Evolutionary conservation across 2,888 invertebrate genomes (phyloP), one percentile per base, ranked within the genome.

Genomic region (Synergus gifuensis): DNA sequence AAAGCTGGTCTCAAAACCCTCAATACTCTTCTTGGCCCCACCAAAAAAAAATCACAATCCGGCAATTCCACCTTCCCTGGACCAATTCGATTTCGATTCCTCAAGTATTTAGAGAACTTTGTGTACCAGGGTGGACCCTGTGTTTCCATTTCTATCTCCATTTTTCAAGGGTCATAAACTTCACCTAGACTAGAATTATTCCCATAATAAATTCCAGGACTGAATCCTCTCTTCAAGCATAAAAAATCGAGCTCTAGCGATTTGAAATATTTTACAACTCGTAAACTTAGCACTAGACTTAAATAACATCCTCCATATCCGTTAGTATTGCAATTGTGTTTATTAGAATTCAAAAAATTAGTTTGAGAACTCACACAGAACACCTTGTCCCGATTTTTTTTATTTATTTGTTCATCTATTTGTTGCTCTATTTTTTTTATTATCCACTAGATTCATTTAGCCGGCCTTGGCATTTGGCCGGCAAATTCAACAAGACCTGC

Each of bases 31-130:
- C 90, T 86, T 0, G 91, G 90, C 4, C 87, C 90, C 1, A 91
- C 89, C 76, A 87, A 87, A 78, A 92, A 89, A 77, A 91, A 92
- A 42, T 92, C 91, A 64, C 91, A 91, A 49, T 92, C 90, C 2
- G 88, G 85, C 62, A 90, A 85, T 69, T 90, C 88, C 64, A 91
- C 84, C 49, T 85, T 87, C 0, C 87, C 89, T 0, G 91, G 91
- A 40, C 87, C 85, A 4, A 92, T 86, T 22, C 89, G 88, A 63
- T 91, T 90, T 4, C 89, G 88, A 84, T 91, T 91, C 76, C 84
- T 88, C 81, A 91, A 82, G 79, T 87, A 88, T 67, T 86, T 87
- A 76, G 89, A 85, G 69, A 89, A 85, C 80, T 90, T 91, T 7
- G 85, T 81, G 82, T 89, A 91, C 90, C 91, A 91, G 1, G 88